Conservation (phyloP, 2,113 vertebrate species). For the Regulus satrapa region DNA sequence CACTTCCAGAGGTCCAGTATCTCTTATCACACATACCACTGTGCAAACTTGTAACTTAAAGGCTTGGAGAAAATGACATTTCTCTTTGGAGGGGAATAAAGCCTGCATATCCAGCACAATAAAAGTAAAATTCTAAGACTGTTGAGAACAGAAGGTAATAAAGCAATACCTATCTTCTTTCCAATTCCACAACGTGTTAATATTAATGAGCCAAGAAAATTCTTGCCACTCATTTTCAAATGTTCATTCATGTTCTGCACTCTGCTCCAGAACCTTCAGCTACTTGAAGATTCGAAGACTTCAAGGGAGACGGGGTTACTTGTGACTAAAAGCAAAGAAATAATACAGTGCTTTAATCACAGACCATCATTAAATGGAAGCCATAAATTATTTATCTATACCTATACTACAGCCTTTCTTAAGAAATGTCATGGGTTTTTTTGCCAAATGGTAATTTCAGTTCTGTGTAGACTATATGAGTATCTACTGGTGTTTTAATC, state of each 20-base stretch:
- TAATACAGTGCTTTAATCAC: neutral
- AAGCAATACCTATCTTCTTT: neutral
- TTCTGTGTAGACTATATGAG: neutral
- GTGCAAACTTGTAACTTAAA: neutral
- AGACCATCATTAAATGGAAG: neutral
- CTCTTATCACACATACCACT: neutral
- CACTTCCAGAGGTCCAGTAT: neutral
- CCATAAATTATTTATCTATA: neutral
- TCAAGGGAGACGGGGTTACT: neutral
- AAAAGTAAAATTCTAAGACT: neutral
- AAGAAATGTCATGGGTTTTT: neutral
- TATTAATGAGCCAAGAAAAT: neutral
- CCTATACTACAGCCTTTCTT: neutral
- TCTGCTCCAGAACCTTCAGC: neutral
- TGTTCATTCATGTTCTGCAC: neutral
- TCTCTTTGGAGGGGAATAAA: neutral
- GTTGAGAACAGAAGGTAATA: neutral
- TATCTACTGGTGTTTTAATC: neutral
- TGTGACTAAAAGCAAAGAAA: neutral
- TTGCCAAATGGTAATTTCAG: neutral
- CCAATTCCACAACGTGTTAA: neutral
- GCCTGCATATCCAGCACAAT: neutral
- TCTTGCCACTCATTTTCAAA: neutral
- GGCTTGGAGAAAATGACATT: neutral
- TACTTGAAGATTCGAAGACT: neutral